Evolutionary conservation across 2,113 vertebrate species (phyloP), one percentile per base, ranked within the genome.

Genomic region (Crotalus viridis): DNA sequence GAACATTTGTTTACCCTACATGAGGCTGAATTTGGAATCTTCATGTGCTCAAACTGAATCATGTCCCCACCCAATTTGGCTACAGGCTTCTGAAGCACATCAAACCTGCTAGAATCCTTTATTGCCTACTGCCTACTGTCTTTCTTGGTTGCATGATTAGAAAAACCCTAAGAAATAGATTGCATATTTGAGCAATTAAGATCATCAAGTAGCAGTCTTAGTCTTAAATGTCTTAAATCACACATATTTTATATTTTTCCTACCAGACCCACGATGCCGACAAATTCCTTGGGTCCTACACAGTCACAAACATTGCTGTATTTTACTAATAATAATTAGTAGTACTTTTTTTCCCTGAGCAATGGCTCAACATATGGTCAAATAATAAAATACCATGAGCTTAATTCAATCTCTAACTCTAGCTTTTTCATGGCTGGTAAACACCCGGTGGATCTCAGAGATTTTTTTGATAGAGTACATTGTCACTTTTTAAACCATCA

Each of bases 361-460:
- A 90, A 61, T 15, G 90, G 54, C 39, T 91, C 88, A 90, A 85
- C 46, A 12, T 54, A 91, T 85, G 39, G 39, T 92, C 92, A 10
- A 93, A 88, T 0, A 74, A 10, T 28, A 86, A 69, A 1, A 85
- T 55, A 89, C 87, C n/a, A 43, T 33, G 74, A 89, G 69, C 10
- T 94, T 10, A 61, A 92, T 94, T 92, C 89, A 95, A 87, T 55
- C 90, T 61, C n/a, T 0, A 97, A 97, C 97, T 97, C 95, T 97
- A 94, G 90, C 96, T 96, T 97, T 93, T 96, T 0, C 94, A 81
- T 95, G 92, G 96, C 92, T 93, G 54, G 15, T 93, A 94, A 95
- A 94, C 94, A 85, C 94, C 91, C 93, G 93, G 93, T 85, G 94
- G 94, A 93, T 92, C 3, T 91, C 88, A 81, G 94, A 94, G 87